Conservation (phyloP, 2,113 vertebrate species). For the Colinus virginianus region DNA sequence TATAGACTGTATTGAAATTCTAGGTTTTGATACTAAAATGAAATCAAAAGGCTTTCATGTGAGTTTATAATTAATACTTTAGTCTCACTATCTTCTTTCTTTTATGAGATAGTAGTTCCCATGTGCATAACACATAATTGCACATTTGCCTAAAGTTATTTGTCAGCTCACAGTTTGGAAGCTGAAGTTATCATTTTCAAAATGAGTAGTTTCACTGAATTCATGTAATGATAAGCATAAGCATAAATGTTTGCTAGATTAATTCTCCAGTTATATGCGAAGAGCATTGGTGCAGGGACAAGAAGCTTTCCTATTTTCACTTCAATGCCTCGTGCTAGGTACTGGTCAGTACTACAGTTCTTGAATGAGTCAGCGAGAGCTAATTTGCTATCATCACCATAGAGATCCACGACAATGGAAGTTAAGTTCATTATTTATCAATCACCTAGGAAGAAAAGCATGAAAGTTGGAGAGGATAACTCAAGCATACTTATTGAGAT, state of each 20-base stretch:
- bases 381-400: not conserved
- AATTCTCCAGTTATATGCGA: not conserved
- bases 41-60: not conserved
- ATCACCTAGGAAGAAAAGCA: not conserved
- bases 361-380: not conserved
- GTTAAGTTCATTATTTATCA: not conserved
- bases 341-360: not conserved
- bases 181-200: not conserved
- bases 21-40: not conserved
- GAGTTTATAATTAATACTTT: not conserved
- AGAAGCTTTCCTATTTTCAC: not conserved
- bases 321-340: not conserved
- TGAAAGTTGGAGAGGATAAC: not conserved
- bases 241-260: not conserved
- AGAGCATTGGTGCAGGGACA: not conserved
- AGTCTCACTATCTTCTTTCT: not conserved
- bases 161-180: not conserved
- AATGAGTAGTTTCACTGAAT: not conserved
- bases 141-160: not conserved
- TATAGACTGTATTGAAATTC: not conserved
- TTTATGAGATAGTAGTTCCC: not conserved
- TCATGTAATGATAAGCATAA: not conserved
- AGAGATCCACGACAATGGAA: not conserved
- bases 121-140: not conserved
- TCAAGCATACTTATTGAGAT: not conserved